phyloP scores from a whole-genome alignment of 2,113 vertebrate genomes.

The Paratilapia polleni region DNA sequence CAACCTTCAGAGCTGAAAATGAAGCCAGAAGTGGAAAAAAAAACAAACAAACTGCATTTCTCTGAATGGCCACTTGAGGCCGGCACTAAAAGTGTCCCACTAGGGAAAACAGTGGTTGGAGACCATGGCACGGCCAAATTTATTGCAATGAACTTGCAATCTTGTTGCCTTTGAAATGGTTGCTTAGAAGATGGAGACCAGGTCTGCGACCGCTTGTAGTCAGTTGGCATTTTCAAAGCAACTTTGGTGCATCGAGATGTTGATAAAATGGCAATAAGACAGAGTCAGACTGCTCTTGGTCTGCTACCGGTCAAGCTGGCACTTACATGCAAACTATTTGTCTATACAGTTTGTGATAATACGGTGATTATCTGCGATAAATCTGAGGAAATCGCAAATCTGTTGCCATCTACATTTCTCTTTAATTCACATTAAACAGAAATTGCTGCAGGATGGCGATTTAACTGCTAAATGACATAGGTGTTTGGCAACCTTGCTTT shows the following conservation, averaged over 20 bases:
- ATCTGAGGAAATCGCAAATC: not conserved
- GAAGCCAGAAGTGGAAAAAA: not conserved
- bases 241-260: not conserved
- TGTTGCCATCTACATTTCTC: not conserved
- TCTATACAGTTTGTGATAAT: too few relatives aligned
- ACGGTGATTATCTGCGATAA: too few relatives aligned
- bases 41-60: not conserved
- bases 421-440: not conserved
- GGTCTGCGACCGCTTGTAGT: not conserved
- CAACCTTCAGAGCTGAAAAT: too few relatives aligned
- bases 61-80: not conserved
- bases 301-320: too few relatives aligned
- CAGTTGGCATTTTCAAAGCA: not conserved
- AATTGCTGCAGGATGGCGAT: not conserved
- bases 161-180: not conserved
- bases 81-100: too few relatives aligned
- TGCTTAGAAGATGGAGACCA: not conserved
- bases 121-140: not conserved
- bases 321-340: too few relatives aligned
- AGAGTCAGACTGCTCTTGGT: too few relatives aligned
- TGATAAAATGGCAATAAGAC: not conserved
- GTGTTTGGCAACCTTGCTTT: not conserved
- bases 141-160: too few relatives aligned
- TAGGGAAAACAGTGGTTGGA: not conserved
- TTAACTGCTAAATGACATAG: rapidly evolving